Conservation (phyloP, 2,888 invertebrate genomes). For the Acleris laterana region DNA sequence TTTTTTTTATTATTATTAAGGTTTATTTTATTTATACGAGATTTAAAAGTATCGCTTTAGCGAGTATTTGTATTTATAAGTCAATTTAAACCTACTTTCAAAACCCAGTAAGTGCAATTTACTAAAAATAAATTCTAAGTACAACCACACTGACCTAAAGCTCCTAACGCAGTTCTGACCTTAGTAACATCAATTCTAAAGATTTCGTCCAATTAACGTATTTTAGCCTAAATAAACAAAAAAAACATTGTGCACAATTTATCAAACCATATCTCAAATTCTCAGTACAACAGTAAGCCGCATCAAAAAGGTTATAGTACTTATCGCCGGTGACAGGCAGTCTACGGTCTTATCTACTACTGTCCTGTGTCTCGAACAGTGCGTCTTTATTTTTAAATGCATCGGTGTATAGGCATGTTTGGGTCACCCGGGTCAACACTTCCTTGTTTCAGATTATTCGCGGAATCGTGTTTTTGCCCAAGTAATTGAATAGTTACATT, state of each 20-base stretch:
- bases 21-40: too few species aligned
- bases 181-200: too few species aligned
- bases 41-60: too few species aligned
- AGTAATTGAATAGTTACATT: background rate
- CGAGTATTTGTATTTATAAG: too few species aligned
- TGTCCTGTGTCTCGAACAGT: slow-evolving; percentile 21
- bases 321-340: slow-evolving; percentile 22
- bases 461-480: slow-evolving; percentile 5
- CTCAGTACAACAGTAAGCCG: slow-evolving; percentile 5
- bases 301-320: slow-evolving; percentile 10
- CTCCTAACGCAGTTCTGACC: too few species aligned
- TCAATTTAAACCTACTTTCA: too few species aligned
- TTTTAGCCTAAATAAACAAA: background rate
- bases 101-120: too few species aligned
- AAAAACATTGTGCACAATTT: slow-evolving; percentile 1
- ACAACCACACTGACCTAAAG: too few species aligned
- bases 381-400: slow-evolving; percentile 17
- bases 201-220: slow-evolving; percentile 1
- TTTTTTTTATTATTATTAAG: too few species aligned
- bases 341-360: slow-evolving; percentile 10
- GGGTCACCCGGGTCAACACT: slow-evolving; percentile 16
- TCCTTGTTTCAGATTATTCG: slow-evolving; percentile 19
- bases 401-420: slow-evolving; percentile 7
- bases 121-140: too few species aligned
- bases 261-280: slow-evolving; percentile 7